These are phyloP conservation scores for Panthera tigris DNA, from an alignment of 2,113 vertebrate species.

Conservation along the genomic window DNA sequence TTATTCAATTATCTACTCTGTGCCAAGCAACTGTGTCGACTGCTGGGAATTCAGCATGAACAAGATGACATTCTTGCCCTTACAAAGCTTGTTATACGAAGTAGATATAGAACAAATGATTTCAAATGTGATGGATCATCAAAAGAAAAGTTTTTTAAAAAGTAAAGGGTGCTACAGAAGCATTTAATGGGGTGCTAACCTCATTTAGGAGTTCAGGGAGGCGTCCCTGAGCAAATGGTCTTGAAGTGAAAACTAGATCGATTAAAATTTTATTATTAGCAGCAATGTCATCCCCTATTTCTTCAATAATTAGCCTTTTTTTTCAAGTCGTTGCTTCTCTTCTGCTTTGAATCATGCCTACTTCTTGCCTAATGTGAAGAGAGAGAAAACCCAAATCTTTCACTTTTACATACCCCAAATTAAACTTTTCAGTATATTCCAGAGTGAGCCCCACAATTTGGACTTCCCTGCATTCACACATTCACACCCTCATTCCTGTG, in stretches of 20 bases:
- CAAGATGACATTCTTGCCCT: background rate
- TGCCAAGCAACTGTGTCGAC: background rate
- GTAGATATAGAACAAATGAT: background rate
- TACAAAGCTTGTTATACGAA: background rate
- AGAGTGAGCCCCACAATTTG: background rate
- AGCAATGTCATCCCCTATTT: background rate
- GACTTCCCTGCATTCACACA: background rate
- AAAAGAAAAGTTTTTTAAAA: background rate
- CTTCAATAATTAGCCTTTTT: background rate
- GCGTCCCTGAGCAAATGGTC: background rate
- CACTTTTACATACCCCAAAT: background rate
- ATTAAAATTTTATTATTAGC: background rate
- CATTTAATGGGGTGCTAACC: background rate
- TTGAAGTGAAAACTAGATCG: background rate
- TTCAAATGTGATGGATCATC: background rate
- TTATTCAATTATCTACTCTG: background rate
- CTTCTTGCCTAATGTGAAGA: background rate
- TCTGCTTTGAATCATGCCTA: background rate
- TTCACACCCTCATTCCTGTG: background rate
- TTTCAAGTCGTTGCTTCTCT: conserved; percentile 7
- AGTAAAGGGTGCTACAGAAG: background rate
- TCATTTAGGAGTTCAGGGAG: background rate
- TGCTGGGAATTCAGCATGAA: background rate
- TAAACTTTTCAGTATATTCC: background rate
- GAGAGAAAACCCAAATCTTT: background rate